Evolutionary conservation across 2,888 invertebrate genomes (phyloP).

Genomic region (Catocala fraxini): DNA sequence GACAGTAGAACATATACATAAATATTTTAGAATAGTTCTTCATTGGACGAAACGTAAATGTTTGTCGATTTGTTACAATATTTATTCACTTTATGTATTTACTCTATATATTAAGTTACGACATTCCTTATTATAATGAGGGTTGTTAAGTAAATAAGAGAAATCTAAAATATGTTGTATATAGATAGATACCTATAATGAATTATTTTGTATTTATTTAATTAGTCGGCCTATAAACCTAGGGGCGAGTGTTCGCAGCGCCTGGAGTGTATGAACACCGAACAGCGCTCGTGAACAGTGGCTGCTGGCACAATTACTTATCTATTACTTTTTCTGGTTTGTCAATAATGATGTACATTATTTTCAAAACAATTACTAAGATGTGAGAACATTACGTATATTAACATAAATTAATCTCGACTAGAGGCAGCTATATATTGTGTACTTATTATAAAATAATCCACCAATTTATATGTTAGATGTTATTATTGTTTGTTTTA

Average conservation of each 20-base stretch:
- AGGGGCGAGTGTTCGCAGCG: slow-evolving; percentile 53
- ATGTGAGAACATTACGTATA: slow-evolving; percentile 57
- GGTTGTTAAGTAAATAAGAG: slow-evolving; percentile 77
- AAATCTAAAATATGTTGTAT: slow-evolving; percentile 77
- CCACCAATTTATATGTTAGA: slow-evolving; percentile 46
- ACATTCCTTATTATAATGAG: slow-evolving; percentile 78
- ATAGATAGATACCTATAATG: slow-evolving; percentile 69
- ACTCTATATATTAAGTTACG: slow-evolving; percentile 70
- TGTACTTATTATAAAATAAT: slow-evolving; percentile 57
- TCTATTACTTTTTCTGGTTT: slow-evolving; percentile 39
- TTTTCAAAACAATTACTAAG: slow-evolving; percentile 53
- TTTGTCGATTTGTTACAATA: slow-evolving; percentile 77
- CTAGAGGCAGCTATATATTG: slow-evolving; percentile 80
- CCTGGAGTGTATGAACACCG: slow-evolving; percentile 6
- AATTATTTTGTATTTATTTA: slow-evolving; percentile 68
- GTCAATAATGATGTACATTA: slow-evolving; percentile 39
- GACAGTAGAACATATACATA: slow-evolving; percentile 84
- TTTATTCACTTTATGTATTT: slow-evolving; percentile 75
- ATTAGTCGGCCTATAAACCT: slow-evolving; percentile 77
- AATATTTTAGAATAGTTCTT: slow-evolving; percentile 82
- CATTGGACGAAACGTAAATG: slow-evolving; percentile 77
- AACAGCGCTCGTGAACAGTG: slow-evolving; percentile 24
- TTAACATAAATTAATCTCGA: slow-evolving; percentile 69
- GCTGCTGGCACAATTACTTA: slow-evolving; percentile 29
- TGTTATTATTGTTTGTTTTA: slow-evolving; percentile 38